phyloP scores from a whole-genome alignment of 1,140 invertebrate species.

The Acromyrmex heyeri region DNA sequence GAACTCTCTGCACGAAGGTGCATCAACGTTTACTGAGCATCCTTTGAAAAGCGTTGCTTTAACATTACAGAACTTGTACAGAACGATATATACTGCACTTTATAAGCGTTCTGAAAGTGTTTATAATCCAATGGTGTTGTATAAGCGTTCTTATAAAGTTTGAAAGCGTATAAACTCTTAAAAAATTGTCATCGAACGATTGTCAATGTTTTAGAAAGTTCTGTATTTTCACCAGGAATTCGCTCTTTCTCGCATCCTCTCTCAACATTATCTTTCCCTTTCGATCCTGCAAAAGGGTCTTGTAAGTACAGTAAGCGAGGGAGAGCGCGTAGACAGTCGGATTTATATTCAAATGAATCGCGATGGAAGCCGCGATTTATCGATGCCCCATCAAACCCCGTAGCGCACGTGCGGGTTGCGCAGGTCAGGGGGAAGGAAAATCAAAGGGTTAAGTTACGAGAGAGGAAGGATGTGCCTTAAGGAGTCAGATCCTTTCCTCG shows the following conservation, averaged over 20 bases:
- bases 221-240: neutral
- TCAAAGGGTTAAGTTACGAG: constrained; percentile 67
- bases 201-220: no score
- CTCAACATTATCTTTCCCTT: constrained; percentile 36
- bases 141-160: no score
- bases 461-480: constrained; percentile 37
- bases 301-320: neutral
- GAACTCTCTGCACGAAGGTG: no score
- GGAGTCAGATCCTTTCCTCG: constrained; percentile 30
- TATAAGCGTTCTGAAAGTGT: no score
- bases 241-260: constrained; percentile 31
- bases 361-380: constrained; percentile 71
- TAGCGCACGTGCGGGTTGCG: constrained; percentile 8
- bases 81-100: no score
- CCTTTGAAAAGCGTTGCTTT: no score
- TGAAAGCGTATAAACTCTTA: no score
- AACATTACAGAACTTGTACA: no score
- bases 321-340: constrained; percentile 65
- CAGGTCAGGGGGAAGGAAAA: constrained; percentile 57
- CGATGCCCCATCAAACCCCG: constrained; percentile 56
- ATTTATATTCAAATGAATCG: constrained; percentile 78
- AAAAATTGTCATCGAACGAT: no score
- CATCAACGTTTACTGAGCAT: no score
- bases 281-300: constrained; percentile 38
- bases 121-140: no score